Base-by-base conservation (phyloP, 2,888 invertebrate genomes). In the Julus scandinavius region DNA sequence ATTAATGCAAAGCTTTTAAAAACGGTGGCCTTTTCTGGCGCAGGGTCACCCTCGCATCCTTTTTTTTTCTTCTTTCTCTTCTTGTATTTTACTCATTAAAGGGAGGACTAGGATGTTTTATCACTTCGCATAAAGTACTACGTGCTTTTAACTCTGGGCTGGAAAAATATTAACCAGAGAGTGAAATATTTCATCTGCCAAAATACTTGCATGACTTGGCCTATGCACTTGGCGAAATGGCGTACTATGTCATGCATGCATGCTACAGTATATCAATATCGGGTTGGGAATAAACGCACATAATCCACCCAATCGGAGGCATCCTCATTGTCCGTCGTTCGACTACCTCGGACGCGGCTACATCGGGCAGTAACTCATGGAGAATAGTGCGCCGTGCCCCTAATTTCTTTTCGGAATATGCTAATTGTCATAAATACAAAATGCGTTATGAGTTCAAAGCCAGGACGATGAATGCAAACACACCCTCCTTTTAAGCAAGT, bases 21-120 rank as follows among this genome's bases (percentile, higher is more conserved):
- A 80, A 80, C 80, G 80, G 80, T 80, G 80, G 80, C 80, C 80
- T 80, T 80, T 80, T 80, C 80, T 80, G 80, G 80, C 80, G 38
- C 15, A 38, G 80, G 80, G 80, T 80, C 80, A 80, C 80, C 80
- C 80, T 80, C 38, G 80, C 80, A 11, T 13, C 7, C 20, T 3
- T 72, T 20, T 80, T 80, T 80, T 80, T 80, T 80, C n/a, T n/a
- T 29, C 29, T 29, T 29, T 29, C 29, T 29, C 29, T 80, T 38
- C 80, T 17, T 54, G 17, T 13, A 15, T 54, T 54, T 80, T 80
- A 13, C 80, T 80, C 80, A 80, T 80, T 80, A 80, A 80, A 80
- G 38, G 80, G 9, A 80, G 80, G 80, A 11, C 9, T 13, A 13
- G 80, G 80, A 80, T 80, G 80, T 29, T 80, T 80, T 80, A 80